phyloP scores from a whole-genome alignment of 2,113 vertebrate species.

The Rhynchomys soricoides region DNA sequence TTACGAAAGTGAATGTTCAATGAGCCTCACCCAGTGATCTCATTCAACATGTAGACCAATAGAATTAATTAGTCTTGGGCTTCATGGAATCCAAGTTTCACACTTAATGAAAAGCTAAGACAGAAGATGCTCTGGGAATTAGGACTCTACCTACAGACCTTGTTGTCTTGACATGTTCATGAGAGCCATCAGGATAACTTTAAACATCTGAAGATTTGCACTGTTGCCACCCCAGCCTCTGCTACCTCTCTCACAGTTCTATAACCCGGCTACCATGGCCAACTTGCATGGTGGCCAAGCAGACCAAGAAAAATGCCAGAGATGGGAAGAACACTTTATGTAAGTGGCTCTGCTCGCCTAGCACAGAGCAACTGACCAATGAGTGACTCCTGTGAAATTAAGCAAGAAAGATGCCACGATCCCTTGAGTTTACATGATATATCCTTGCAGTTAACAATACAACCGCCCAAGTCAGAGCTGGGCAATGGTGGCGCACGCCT shows the following conservation, averaged over 20 bases:
- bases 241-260: not conserved
- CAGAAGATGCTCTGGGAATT: not conserved
- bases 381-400: not conserved
- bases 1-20: not conserved
- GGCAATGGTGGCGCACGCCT: too few species aligned
- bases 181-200: not conserved
- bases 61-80: not conserved
- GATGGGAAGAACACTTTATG: not conserved
- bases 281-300: not conserved
- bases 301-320: not conserved
- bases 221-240: accelerated
- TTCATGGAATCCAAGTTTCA: not conserved
- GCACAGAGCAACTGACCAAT: not conserved
- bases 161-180: not conserved
- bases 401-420: not conserved
- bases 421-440: not conserved
- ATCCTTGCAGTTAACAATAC: not conserved
- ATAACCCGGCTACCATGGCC: not conserved
- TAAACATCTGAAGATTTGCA: not conserved
- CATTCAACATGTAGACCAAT: not conserved
- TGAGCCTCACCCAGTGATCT: not conserved
- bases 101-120: not conserved
- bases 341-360: not conserved
- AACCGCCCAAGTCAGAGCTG: too few species aligned
- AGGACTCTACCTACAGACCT: not conserved